Conservation (phyloP, 2,888 invertebrate species). For the Diarsia dahlii region DNA sequence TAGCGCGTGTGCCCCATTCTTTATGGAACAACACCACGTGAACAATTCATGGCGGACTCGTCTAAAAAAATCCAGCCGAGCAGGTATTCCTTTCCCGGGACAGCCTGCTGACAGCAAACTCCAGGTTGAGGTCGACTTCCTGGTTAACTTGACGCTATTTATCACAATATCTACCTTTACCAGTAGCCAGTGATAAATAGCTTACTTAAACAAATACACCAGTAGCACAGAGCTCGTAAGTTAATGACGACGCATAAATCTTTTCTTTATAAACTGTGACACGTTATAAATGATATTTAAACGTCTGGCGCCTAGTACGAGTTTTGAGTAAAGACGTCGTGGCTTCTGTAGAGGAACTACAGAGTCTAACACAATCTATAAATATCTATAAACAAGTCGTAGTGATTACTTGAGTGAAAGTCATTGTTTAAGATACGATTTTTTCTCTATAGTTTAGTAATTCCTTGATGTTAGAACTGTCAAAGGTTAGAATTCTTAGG, state of each 20-base stretch:
- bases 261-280: constrained; percentile 47
- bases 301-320: constrained; percentile 19
- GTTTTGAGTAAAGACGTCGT: constrained; percentile 4
- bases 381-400: too few relatives aligned
- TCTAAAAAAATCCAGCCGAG: not conserved
- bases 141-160: not conserved
- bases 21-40: too few relatives aligned
- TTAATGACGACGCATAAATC: constrained; percentile 39
- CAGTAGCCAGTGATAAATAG: constrained; percentile 21
- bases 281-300: constrained; percentile 37
- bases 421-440: too few relatives aligned
- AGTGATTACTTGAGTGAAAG: too few relatives aligned
- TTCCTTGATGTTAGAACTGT: too few relatives aligned
- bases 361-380: too few relatives aligned
- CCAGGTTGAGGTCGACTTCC: not conserved
- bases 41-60: too few relatives aligned
- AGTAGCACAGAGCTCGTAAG: constrained; percentile 19
- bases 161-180: not conserved
- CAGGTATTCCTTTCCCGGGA: not conserved
- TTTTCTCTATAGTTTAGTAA: too few relatives aligned
- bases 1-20: too few relatives aligned
- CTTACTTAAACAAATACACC: constrained; percentile 34
- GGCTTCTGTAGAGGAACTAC: too few relatives aligned
- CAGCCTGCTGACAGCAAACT: not conserved
- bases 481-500: too few relatives aligned